Percentiles rank a stretch among this genome's conserved stretches.
phyloP scores from a whole-genome alignment of 2,113 vertebrate species.

The Hippocampus abdominalis region DNA sequence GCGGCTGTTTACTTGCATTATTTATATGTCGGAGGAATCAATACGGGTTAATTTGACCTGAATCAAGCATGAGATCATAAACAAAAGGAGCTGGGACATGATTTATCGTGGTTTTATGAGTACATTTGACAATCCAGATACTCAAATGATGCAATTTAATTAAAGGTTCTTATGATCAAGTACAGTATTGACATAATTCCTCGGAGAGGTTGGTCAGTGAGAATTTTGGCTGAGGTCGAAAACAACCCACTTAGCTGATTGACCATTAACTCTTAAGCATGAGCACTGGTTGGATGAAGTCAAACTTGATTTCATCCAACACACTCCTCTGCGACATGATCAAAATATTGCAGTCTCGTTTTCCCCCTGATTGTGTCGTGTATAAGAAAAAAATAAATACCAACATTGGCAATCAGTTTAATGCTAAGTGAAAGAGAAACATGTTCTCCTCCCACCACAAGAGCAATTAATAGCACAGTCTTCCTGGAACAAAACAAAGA shows the following conservation, averaged over 20 bases:
- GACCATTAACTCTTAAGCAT: constrained; percentile 24
- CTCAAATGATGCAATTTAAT: background rate
- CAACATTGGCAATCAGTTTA: constrained; percentile 18
- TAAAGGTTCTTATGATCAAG: constrained; percentile 1
- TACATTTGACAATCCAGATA: background rate
- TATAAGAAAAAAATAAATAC: constrained; percentile 2
- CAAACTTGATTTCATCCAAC: background rate
- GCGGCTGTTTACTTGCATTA: constrained; percentile 13
- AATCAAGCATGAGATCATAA: constrained; percentile 21
- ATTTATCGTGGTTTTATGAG: background rate
- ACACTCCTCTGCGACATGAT: background rate
- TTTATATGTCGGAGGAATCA: constrained; percentile 28
- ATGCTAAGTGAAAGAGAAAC: constrained; percentile 27
- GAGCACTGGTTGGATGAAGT: constrained; percentile 14
- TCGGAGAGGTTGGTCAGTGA: constrained; percentile 7
- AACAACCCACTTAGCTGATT: constrained; percentile 17
- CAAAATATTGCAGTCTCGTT: too few relatives aligned
- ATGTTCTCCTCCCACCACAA: constrained; percentile 42
- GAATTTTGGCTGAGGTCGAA: constrained; percentile 40
- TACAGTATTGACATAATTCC: constrained; percentile 34
- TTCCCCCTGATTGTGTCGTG: background rate
- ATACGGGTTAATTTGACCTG: constrained; percentile 6
- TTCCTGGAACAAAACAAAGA: constrained; percentile 28
- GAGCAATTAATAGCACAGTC: constrained; percentile 36
- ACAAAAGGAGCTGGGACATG: constrained; percentile 1